Conservation (phyloP, 2,888 invertebrate species). For the Nomada hirtipes region DNA sequence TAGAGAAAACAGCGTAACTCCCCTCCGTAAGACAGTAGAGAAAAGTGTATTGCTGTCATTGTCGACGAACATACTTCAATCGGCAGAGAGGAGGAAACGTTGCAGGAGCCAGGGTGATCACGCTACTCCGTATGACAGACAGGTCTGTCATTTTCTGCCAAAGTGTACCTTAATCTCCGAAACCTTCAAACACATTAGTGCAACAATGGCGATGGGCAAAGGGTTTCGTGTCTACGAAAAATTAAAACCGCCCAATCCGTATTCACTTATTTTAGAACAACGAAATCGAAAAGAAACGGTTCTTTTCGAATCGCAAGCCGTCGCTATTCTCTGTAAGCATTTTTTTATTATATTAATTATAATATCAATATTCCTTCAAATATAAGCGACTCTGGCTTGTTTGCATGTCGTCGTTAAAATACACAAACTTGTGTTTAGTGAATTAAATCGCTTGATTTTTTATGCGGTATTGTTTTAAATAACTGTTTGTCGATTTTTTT, state of each 20-base stretch:
- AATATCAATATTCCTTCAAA: neutral
- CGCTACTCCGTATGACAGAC: constrained; percentile 60
- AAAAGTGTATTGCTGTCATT: constrained; percentile 37
- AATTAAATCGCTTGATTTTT: constrained; percentile 5
- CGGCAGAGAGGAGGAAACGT: constrained; percentile 37
- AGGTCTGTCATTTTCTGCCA: constrained; percentile 56
- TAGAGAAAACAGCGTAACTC: constrained; percentile 56
- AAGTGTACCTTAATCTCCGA: constrained; percentile 35
- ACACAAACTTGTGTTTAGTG: constrained; percentile 14
- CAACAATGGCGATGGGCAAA: constrained; percentile 96
- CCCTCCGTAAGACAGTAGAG: constrained; percentile 33
- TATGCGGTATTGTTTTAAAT: neutral
- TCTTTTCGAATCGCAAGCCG: constrained; percentile 96
- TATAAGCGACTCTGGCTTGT: neutral
- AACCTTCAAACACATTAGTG: constrained; percentile 45
- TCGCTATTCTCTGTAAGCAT: constrained; percentile 91
- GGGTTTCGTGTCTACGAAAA: constrained; percentile 96
- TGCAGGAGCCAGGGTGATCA: constrained; percentile 30
- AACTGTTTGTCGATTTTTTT: neutral
- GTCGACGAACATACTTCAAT: constrained; percentile 41
- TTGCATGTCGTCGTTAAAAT: neutral
- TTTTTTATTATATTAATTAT: neutral
- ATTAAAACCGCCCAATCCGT: constrained; percentile 93
- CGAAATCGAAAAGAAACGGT: constrained; percentile 94
- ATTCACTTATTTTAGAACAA: constrained; percentile 95